Conservation (phyloP, 2,113 vertebrate genomes). For the Piliocolobus tephrosceles region DNA sequence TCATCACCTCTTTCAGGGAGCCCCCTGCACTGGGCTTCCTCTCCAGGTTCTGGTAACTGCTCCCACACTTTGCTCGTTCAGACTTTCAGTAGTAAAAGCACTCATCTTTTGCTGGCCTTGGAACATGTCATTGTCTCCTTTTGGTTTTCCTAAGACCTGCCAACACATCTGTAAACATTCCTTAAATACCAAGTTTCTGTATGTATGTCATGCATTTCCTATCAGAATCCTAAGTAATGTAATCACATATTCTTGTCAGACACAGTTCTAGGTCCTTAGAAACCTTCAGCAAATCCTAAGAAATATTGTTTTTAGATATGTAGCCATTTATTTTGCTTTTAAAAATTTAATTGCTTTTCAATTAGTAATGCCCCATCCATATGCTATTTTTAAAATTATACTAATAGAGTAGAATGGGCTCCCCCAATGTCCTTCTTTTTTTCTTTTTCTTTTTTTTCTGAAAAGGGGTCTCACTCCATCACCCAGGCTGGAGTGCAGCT, state of each 20-base stretch:
- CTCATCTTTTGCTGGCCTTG: neutral
- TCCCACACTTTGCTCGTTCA: neutral
- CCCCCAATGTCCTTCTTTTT: too few species aligned
- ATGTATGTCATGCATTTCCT: neutral
- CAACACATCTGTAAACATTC: conserved; percentile 16
- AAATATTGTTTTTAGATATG: neutral
- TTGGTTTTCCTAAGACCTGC: neutral
- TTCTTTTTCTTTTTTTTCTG: too few species aligned
- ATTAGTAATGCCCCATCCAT: neutral
- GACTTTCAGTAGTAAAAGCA: neutral
- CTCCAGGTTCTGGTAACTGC: neutral
- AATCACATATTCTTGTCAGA: neutral
- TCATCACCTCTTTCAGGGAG: neutral
- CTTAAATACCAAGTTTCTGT: neutral
- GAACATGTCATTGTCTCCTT: neutral
- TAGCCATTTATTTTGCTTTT: neutral
- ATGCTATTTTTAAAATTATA: neutral
- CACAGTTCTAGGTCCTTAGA: neutral
- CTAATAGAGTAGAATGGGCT: neutral
- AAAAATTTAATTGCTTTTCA: conserved; percentile 1
- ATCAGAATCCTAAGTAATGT: neutral
- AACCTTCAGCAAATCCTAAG: neutral
- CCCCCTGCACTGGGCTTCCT: neutral
- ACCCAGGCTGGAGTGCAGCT: too few species aligned
- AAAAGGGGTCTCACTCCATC: too few species aligned